Evolutionary conservation across 2,797 vertebrate species (phyloP), one percentile per base, ranked within the genome.

Genomic region (Fundulus diaphanus): DNA sequence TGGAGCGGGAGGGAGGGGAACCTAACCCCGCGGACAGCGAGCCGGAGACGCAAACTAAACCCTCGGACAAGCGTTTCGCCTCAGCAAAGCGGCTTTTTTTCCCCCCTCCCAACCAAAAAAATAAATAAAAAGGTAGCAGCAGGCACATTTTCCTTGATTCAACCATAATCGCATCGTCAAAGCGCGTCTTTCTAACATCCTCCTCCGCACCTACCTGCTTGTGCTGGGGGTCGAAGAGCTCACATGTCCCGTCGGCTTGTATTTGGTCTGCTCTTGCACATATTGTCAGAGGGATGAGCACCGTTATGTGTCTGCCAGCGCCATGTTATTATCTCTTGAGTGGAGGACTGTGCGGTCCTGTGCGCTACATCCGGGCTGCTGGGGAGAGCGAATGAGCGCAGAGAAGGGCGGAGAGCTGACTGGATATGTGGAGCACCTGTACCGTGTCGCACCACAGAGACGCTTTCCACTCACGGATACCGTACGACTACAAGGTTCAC

Each of bases 331-430:
- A 86, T 88, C 88, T 80, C 74, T 42, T 77, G 90, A 88, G 91
- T 79, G 91, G 83, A 85, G 84, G 77, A 86, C 83, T 86, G 92
- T 85, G 90, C 90, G 88, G 77, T 90, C 83, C 89, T 88, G 93
- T 87, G 94, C 87, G 92, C 93, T 94, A 96, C 95, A 96, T 96
- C 95, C 95, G 95, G 95, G 95, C 91, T 88, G 93, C 84, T 93
- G 71, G 46, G 75, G 68, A 33, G 78, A 92, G 92, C 89, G 86
- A 92, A 92, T 92, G 90, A 94, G 90, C 88, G 89, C 89, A 80
- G 87, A 87, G 83, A 88, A 87, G 86, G 84, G 89, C 82, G 88
- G 87, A 80, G 92, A 78, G 82, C 69, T 65, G 63, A 0, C 40
- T 5, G 81, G 77, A 63, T 72, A 82, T 78, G 83, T 67, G 29